phyloP scores from a whole-genome alignment of 2,113 vertebrate genomes.

The Otolemur garnettii region DNA sequence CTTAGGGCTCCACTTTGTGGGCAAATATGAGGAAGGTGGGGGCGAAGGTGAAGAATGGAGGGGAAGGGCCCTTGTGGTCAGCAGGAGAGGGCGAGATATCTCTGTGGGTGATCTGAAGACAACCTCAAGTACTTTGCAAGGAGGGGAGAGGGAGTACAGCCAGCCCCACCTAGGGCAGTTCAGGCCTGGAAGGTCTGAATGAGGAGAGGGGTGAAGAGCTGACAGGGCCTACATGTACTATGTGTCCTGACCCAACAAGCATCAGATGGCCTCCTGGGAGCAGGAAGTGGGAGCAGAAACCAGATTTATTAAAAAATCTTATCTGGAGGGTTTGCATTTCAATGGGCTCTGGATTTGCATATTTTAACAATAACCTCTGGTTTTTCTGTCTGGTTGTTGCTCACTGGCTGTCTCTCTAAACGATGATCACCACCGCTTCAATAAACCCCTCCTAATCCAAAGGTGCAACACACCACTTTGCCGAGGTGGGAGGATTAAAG shows the following conservation, averaged over 20 bases:
- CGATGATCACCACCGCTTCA: conserved; percentile 88
- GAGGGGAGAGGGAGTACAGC: fast-evolving
- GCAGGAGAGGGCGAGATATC: background rate
- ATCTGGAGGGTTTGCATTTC: conserved; percentile 93
- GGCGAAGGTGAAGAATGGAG: background rate
- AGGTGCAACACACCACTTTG: conserved; percentile 89
- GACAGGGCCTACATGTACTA: conserved; percentile 84
- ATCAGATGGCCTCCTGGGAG: conserved; percentile 88
- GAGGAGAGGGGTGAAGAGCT: conserved; percentile 85
- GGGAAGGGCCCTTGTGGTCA: background rate
- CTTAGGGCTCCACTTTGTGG: background rate
- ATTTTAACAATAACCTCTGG: conserved; percentile 91
- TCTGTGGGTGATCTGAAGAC: background rate
- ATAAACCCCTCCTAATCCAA: conserved; percentile 90
- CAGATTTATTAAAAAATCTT: conserved; percentile 92
- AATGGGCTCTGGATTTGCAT: conserved; percentile 92
- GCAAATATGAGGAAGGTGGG: background rate
- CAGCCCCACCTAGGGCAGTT: background rate
- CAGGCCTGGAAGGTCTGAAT: background rate
- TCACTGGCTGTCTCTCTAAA: conserved; percentile 90
- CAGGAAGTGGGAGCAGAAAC: conserved; percentile 82
- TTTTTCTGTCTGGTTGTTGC: conserved; percentile 89
- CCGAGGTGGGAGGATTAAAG: conserved; percentile 89
- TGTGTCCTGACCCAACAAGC: conserved; percentile 88
- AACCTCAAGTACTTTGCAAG: background rate